Evolutionary conservation across 64 coral and sea anemone genomes (phyloP), one percentile per base, ranked within the genome.

Genomic region (Porites lutea): DNA sequence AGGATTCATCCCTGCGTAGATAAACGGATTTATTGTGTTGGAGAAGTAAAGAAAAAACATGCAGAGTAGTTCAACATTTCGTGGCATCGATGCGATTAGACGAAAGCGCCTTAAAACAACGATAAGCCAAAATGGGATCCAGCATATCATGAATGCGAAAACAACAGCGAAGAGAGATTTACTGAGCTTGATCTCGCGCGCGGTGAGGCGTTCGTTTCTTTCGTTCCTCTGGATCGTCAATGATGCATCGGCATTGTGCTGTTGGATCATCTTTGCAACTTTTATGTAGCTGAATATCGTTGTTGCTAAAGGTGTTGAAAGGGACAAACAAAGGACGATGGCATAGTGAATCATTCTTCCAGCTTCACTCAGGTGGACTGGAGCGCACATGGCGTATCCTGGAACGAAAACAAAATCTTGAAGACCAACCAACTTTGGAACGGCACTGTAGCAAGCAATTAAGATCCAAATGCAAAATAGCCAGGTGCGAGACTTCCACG

Each of bases 91-190:
- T 3, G 46, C 46, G 2, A 75, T 47, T 15, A 75, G 72, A 51
- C 19, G 14, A 16, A 75, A 75, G 5, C 47, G 72, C 2, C 72
- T 45, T 14, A 75, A 45, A 75, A 55, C 10, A 1, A 55, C 53
- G 53, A 55, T 55, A 0, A 55, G 5, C 53, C 53, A 55, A 55
- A 55, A 55, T 55, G 53, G 53, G 53, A 55, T 55, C 53, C 53
- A 55, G 10, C 53, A 55, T 55, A 55, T 55, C 53, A 55, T 55
- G 53, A 55, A 55, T 55, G 53, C 47, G 47, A 75, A 75, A 45
- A 75, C 72, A 75, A 75, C 72, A 50, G 72, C 72, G 8, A 75
- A 75, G 16, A 75, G 72, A 46, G 72, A 75, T 13, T 75, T 75
- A 8, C 72, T 75, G 4, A 75, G 47, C 18, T 75, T 75, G 46